These are phyloP conservation scores for Araneus ventricosus DNA, from an alignment of 1,140 invertebrate species.

Conservation along the genomic window DNA sequence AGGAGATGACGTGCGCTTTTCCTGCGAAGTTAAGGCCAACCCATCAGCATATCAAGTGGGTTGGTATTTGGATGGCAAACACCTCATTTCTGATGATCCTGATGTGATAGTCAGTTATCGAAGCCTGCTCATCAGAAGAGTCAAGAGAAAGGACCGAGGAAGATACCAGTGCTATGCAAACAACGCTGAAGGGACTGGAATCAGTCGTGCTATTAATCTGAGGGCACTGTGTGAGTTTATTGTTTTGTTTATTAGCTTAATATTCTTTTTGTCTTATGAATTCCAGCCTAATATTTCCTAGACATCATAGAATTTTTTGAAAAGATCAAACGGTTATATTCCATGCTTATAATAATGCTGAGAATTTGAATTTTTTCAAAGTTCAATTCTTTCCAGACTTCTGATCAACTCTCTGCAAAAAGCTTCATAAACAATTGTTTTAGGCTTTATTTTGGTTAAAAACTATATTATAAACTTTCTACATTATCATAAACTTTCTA, in stretches of 20 bases:
- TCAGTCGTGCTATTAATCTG: conserved; percentile 74
- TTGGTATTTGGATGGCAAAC: conserved; percentile 87
- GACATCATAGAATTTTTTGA: no score
- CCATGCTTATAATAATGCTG: neutral
- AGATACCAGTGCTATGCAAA: conserved; percentile 76
- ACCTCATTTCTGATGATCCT: conserved; percentile 42
- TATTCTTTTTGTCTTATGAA: no score
- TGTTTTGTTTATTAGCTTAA: neutral
- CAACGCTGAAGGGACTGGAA: conserved; percentile 76
- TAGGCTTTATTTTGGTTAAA: no score
- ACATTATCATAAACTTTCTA: no score
- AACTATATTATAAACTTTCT: no score
- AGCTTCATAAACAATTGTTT: no score
- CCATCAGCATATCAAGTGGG: conserved; percentile 89
- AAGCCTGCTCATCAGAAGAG: conserved; percentile 70
- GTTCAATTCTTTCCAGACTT: neutral
- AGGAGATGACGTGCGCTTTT: conserved; percentile 92
- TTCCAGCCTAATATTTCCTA: no score
- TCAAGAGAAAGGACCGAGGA: conserved; percentile 73
- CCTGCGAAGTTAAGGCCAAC: conserved; percentile 93
- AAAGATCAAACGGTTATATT: neutral
- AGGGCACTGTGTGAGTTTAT: conserved; percentile 67
- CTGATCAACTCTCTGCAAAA: neutral
- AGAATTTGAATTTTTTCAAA: neutral
- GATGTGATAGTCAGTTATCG: conserved; percentile 53